Conservation (phyloP, 1,140 invertebrate genomes). For the Conus ventricosus region DNA sequence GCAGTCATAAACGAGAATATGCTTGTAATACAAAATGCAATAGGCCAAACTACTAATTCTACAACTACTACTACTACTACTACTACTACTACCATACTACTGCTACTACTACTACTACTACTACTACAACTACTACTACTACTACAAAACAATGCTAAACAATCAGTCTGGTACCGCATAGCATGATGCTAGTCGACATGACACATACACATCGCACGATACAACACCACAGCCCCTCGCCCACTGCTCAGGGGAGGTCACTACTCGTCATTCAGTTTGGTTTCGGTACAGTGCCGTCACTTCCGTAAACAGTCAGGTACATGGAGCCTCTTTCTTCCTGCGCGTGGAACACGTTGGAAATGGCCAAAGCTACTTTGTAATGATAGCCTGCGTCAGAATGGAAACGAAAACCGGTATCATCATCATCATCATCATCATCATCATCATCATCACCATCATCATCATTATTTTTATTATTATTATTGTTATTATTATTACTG, state of each 20-base stretch:
- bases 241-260: not conserved
- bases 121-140: too few species aligned
- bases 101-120: too few species aligned
- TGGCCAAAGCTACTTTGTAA: slow-evolving; percentile 50
- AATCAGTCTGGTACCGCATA: too few species aligned
- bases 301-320: slow-evolving; percentile 49
- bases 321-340: slow-evolving; percentile 52
- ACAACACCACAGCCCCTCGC: too few species aligned
- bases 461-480: not conserved
- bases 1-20: too few species aligned
- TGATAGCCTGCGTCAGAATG: slow-evolving; percentile 53
- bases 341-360: slow-evolving; percentile 38
- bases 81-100: too few species aligned
- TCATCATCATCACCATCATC: not conserved
- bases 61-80: too few species aligned
- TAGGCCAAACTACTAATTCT: too few species aligned
- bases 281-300: slow-evolving; percentile 48
- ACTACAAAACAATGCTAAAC: too few species aligned
- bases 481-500: not conserved
- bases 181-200: too few species aligned
- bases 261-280: slow-evolving; percentile 51
- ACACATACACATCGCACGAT: too few species aligned
- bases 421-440: not conserved
- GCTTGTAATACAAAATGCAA: too few species aligned
- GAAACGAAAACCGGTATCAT: not conserved